Percentiles rank a stretch among this genome's conserved stretches.
These are phyloP conservation scores for Candoia aspera DNA, from an alignment of 2,113 vertebrate species.

Conservation along the genomic window DNA sequence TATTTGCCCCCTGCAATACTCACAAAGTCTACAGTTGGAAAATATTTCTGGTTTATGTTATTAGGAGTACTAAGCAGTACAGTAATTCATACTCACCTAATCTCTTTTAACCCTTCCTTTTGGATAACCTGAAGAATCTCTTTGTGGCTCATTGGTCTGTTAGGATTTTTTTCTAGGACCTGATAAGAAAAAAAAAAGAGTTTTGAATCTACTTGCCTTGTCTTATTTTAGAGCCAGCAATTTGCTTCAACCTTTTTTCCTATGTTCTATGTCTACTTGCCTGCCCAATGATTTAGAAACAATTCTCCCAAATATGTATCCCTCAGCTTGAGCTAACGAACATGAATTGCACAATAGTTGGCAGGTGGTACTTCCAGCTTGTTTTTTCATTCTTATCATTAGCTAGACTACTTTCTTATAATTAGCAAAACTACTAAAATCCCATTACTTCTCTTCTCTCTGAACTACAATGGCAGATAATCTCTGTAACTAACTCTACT, in stretches of 20 bases:
- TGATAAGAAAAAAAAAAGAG: slow-evolving; percentile 63
- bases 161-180: slow-evolving; percentile 98
- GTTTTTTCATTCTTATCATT: neutral
- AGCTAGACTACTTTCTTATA: neutral
- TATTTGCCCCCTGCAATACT: too few relatives aligned
- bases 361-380: neutral
- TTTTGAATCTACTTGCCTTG: neutral
- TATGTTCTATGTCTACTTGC: neutral
- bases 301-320: neutral
- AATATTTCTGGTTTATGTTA: neutral
- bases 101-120: slow-evolving; percentile 82
- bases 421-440: neutral
- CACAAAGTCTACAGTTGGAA: neutral
- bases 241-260: neutral
- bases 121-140: slow-evolving; percentile 99
- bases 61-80: neutral
- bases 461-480: neutral
- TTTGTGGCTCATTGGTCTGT: slow-evolving; percentile 99
- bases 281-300: neutral
- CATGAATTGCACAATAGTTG: fast-evolving
- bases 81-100: neutral
- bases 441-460: fast-evolving
- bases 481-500: neutral
- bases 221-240: neutral
- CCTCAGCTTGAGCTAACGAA: neutral